A percentile compares a stretch with the other conserved stretches of the same genome.
Conservation (phyloP, 2,113 vertebrate species). For the Caranx melampygus region DNA sequence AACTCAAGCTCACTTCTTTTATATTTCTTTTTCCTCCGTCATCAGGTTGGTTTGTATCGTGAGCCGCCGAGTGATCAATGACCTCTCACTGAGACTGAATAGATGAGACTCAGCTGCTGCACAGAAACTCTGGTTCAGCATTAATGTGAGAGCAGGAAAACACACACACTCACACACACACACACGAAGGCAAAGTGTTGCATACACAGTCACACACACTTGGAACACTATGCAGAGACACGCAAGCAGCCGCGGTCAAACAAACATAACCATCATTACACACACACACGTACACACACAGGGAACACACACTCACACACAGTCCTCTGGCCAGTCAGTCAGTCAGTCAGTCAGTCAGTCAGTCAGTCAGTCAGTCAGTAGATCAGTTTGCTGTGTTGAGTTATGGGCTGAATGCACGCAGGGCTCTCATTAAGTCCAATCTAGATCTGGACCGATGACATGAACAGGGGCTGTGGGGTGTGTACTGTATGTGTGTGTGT, state of each 20-base stretch:
- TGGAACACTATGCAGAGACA: neutral
- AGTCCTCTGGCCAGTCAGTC: conserved; percentile 33
- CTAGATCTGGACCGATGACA: conserved; percentile 61
- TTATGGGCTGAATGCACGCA: conserved; percentile 48
- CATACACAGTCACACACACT: conserved; percentile 10
- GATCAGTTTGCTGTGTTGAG: conserved; percentile 56
- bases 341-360: conserved; percentile 65
- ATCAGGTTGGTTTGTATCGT: conserved; percentile 28
- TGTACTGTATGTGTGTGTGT: neutral
- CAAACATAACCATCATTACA: neutral
- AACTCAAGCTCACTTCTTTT: neutral
- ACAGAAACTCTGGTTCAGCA: conserved; percentile 2
- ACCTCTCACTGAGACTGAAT: neutral
- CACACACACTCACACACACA: neutral
- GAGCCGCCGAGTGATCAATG: conserved; percentile 15
- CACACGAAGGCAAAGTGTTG: neutral
- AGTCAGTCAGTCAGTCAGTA: conserved; percentile 63
- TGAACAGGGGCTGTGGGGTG: conserved; percentile 6
- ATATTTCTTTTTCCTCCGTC: neutral
- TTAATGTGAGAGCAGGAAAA: neutral
- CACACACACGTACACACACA: neutral
- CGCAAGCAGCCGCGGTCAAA: neutral
- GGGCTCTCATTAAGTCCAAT: conserved; percentile 67
- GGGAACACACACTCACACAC: conserved; percentile 25
- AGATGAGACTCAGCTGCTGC: conserved; percentile 34